Evolutionary conservation across 2,888 invertebrate genomes (phyloP).

Genomic region (Drosophila picticornis): DNA sequence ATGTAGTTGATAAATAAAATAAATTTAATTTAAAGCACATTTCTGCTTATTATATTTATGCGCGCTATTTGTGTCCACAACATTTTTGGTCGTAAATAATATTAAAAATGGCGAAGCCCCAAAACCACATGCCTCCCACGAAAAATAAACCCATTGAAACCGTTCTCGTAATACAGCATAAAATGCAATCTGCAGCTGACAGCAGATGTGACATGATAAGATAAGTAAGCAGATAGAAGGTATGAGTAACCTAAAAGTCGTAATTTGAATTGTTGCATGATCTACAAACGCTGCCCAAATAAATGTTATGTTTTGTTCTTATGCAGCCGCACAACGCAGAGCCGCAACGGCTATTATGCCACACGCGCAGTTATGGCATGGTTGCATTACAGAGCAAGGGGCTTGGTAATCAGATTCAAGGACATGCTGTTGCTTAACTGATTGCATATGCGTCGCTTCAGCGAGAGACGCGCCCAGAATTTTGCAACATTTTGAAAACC

Average conservation of each 20-base stretch:
- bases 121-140: neutral
- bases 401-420: constrained; percentile 5
- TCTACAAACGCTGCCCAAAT: neutral
- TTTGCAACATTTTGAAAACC: constrained; percentile 6
- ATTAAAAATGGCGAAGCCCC: constrained; percentile 35
- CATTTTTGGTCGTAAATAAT: constrained; percentile 46
- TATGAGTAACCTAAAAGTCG: neutral
- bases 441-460: neutral
- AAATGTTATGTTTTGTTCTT: constrained; percentile 6
- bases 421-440: neutral
- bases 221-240: neutral
- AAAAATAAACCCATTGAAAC: neutral
- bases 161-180: constrained; percentile 8
- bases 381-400: neutral
- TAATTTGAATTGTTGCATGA: constrained; percentile 6
- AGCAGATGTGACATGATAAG: constrained; percentile 30
- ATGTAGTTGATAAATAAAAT: constrained; percentile 77
- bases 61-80: constrained; percentile 48
- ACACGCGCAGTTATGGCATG: neutral
- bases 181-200: constrained; percentile 50
- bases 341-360: constrained; percentile 1
- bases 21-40: constrained; percentile 74
- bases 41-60: constrained; percentile 61
- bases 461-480: neutral
- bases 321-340: constrained; percentile 5